Base-by-base conservation (phyloP, 2,888 invertebrate species). In the Phlogophora meticulosa region DNA sequence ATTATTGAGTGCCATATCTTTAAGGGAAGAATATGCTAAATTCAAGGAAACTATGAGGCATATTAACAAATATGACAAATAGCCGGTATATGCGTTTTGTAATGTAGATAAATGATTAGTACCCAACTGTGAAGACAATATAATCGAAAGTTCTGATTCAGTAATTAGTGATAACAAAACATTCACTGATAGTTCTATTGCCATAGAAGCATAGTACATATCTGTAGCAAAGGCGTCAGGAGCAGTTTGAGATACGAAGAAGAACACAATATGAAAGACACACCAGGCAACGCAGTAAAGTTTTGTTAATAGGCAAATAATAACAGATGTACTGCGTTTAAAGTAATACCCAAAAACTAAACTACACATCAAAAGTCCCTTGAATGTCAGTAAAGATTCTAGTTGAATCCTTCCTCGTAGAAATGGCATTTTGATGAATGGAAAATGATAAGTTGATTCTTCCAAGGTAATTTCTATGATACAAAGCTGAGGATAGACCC, bases 301-400 rank as follows among this genome's bases (percentile, higher is more conserved):
- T 52, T 65, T 65, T 28, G 64, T 15, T 28, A 65, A 0, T 2
- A 45, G 9, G 13, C 38, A 17, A n/a, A 63, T 20, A 32, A n/a
- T 38, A 17, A 7, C 1, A 9, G 65, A 65, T 20, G 32, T 20
- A 7, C 20, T 46, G 5, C 15, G 28, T 63, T 65, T 64, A 24
- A 51, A 63, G 20, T 65, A 51, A 13, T 32, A 45, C 7, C 64
- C 64, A 45, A 63, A 63, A 5, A 65, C 13, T 2, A 65, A 20
- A n/a, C 38, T 20, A 4, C 51, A 42, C 34, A 15, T 38, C 36
- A 65, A 17, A 7, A 52, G 13, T 36, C 32, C 22, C 1, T 62
- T 38, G n/a, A 48, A 46, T 7, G 46, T 38, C 11, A 63, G 48
- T 32, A 32, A 22, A 7, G 63, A 32, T 32, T 62, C 15, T 4